Percentiles rank a stretch among this genome's conserved stretches.
Evolutionary conservation across 92 coral and sea anemone species (phyloP).

Genomic region (Siderastrea siderea): DNA sequence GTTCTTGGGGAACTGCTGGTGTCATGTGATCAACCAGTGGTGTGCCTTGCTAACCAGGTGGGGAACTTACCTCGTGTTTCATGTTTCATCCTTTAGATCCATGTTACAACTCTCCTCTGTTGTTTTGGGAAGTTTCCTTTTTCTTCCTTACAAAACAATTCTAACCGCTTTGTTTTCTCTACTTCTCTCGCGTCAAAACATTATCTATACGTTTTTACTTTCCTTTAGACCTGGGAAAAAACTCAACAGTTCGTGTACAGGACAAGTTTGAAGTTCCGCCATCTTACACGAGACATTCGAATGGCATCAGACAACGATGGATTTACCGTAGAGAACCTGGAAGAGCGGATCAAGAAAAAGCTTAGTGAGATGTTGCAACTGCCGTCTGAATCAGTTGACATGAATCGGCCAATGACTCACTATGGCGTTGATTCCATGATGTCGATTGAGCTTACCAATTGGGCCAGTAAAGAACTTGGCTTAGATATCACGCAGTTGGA

Average conservation of each 20-base stretch:
- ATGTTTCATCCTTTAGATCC: neutral
- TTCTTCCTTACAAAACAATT: too few relatives aligned
- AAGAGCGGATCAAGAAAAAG: too few relatives aligned
- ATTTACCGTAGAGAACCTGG: neutral
- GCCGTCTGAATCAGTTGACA: neutral
- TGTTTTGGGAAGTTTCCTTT: too few relatives aligned
- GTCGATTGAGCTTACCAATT: neutral
- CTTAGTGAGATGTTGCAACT: neutral
- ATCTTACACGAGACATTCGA: neutral
- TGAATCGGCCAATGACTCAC: neutral
- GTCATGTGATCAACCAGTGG: neutral
- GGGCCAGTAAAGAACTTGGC: conserved; percentile 6
- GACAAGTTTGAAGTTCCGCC: neutral
- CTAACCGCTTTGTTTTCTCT: too few relatives aligned
- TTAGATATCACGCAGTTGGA: conserved; percentile 2
- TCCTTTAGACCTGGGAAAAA: neutral
- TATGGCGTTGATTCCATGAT: conserved; percentile 12
- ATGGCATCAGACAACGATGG: neutral
- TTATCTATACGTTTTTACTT: neutral
- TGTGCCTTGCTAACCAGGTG: neutral
- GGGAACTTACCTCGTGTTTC: neutral
- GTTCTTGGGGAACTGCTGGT: neutral
- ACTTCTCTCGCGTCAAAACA: neutral
- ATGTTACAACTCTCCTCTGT: too few relatives aligned
- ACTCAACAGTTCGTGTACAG: neutral